A percentile compares a stretch with the other conserved stretches of the same genome.
Conservation (phyloP, 1,140 invertebrate species). For the Neotoxoptera formosana region DNA sequence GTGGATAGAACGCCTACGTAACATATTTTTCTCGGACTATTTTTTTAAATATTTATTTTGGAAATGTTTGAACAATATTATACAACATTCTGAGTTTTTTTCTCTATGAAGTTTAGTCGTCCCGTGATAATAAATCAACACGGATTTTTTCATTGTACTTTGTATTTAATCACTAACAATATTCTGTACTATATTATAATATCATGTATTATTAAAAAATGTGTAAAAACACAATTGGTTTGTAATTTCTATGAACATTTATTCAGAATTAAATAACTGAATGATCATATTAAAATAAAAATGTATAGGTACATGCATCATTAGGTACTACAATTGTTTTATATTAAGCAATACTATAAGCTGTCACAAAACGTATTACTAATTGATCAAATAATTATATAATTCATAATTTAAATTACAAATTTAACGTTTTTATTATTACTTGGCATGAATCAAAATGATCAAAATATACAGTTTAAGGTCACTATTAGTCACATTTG, state of each 20-base stretch:
- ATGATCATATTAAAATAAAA: no score
- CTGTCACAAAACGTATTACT: no score
- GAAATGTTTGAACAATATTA: constrained; percentile 23
- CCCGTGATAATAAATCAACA: neutral
- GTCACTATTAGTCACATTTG: no score
- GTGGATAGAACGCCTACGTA: constrained; percentile 22
- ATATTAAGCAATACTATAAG: no score
- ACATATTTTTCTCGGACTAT: constrained; percentile 15
- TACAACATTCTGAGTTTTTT: neutral
- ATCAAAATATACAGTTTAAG: no score
- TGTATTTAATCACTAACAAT: neutral
- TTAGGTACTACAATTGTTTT: no score
- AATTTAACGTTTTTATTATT: neutral
- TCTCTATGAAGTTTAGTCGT: neutral
- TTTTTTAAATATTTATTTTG: constrained; percentile 51
- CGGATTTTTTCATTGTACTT: neutral
- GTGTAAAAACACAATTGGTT: neutral
- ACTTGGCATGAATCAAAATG: neutral
- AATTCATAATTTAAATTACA: neutral
- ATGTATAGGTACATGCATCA: no score
- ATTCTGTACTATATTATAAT: neutral
- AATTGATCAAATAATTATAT: neutral
- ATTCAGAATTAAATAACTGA: no score
- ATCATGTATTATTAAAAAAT: neutral
- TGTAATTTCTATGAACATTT: neutral